phyloP scores from a whole-genome alignment of 2,888 invertebrate genomes.

The Acronicta aceris region DNA sequence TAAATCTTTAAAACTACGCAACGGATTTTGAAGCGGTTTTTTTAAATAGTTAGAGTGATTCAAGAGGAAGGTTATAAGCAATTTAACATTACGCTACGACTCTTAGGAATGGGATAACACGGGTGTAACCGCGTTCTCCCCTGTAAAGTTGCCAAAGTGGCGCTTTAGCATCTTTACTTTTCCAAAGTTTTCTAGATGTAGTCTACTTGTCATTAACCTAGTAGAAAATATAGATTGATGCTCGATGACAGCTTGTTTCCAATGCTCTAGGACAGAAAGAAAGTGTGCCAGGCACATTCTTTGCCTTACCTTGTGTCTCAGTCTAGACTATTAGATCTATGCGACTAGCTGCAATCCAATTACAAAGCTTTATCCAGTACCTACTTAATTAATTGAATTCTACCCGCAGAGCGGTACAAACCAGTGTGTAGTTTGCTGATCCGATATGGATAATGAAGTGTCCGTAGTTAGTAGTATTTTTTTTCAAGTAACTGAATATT shows the following conservation, averaged over 20 bases:
- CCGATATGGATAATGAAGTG: not conserved
- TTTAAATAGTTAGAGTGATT: too few species aligned
- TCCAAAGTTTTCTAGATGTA: too few species aligned
- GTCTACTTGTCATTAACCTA: not conserved
- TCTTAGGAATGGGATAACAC: too few species aligned
- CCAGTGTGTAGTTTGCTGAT: not conserved
- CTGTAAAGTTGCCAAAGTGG: too few species aligned
- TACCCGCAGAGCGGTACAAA: not conserved
- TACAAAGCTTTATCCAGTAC: constrained; percentile 26
- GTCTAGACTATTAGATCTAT: constrained; percentile 22
- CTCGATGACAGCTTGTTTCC: constrained; percentile 5
- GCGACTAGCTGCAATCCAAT: constrained; percentile 28
- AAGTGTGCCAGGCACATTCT: constrained; percentile 38
- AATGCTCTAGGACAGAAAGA: constrained; percentile 28
- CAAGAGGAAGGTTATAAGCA: too few species aligned
- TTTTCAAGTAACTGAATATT: constrained; percentile 3
- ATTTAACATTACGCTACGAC: too few species aligned
- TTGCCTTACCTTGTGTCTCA: constrained; percentile 5
- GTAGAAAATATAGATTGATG: constrained; percentile 4
- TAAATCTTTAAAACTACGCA: too few species aligned
- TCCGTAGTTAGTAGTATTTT: constrained; percentile 1
- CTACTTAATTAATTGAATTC: constrained; percentile 42
- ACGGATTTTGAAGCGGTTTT: too few species aligned
- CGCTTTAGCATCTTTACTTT: too few species aligned
- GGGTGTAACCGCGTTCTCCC: too few species aligned